Conservation (phyloP, 2,888 invertebrate genomes). For the Sinopyrophorus schimmeli region DNA sequence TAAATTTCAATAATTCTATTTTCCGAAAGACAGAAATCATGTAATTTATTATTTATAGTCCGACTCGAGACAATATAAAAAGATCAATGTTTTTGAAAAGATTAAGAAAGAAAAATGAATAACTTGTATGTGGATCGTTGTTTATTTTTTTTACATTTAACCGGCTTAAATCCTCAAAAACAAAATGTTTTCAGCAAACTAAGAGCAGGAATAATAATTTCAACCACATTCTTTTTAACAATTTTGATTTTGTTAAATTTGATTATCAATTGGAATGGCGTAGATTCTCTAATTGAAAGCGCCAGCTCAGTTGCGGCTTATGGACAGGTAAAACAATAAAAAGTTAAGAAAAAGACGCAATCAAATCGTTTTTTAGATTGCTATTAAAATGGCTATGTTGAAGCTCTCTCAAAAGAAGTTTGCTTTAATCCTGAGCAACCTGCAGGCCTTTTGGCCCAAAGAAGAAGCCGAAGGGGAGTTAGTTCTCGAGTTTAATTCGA, state of each 20-base stretch:
- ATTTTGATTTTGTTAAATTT: neutral
- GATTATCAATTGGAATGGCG: neutral
- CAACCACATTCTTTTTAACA: neutral
- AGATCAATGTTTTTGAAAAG: neutral
- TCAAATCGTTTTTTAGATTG: neutral
- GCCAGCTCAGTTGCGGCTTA: conserved; percentile 2
- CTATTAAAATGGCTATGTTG: neutral
- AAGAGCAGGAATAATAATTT: neutral
- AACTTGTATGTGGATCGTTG: neutral
- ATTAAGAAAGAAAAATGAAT: neutral
- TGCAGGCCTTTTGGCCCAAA: neutral
- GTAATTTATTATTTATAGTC: no score
- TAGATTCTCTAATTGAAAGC: neutral
- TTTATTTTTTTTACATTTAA: neutral
- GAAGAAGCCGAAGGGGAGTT: neutral
- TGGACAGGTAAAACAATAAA: neutral
- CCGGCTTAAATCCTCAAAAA: neutral
- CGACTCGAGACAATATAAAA: neutral
- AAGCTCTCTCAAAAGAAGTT: neutral
- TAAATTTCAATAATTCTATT: no score
- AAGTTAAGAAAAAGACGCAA: no score
- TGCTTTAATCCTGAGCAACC: neutral
- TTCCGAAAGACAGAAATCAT: no score
- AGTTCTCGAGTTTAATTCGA: neutral
- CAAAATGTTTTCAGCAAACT: neutral